Evolutionary conservation across 2,888 invertebrate genomes (phyloP), one percentile per base, ranked within the genome.

Genomic region (Diarsia rubi): DNA sequence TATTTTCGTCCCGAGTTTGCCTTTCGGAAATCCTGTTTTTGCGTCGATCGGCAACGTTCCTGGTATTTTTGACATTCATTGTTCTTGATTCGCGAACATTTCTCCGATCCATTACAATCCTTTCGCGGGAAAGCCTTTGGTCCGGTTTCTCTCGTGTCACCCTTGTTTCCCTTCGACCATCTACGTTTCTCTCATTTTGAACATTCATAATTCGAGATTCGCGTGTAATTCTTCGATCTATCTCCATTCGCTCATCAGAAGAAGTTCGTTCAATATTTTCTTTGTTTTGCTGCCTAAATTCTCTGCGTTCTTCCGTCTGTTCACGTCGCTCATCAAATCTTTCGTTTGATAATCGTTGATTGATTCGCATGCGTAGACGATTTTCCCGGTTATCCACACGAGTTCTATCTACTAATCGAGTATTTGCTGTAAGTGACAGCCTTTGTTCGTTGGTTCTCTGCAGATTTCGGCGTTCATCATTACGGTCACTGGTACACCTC

Each of bases 231-330:
- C 47, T 77, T 16, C 60, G 73, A 52, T 69, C 54, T 24, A 57
- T 16, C 64, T 66, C 75, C 16, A 62, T 68, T 49, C 54, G 73
- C 49, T 85, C 75, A 3, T 54, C 57, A 63, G 69, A 79, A 57
- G 45, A 42, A 64, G 24, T 79, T 49, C 65, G 67, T 57, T 75
- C 66, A 45, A 47, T 63, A 64, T 77, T 86, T 78, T 79, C 76
- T 19, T 67, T 78, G 14, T 75, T 69, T 60, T 47, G 76, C n/a
- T 71, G 66, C 60, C 70, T 82, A 21, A 52, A 73, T 47, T 62
- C 59, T 19, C 69, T 49, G n/a, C 31, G 54, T 19, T 49, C 44
- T 72, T 79, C 49, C 37, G 44, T 44, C 24, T 77, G 75, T 59
- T 71, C 73, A 66, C 73, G 81, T 21, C 66, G 66, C 21, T 74